These are phyloP conservation scores for Turritopsis dohrnii DNA, from an alignment of 30 jellyfish, hydroid and myxozoan species.

Conservation along the genomic window DNA sequence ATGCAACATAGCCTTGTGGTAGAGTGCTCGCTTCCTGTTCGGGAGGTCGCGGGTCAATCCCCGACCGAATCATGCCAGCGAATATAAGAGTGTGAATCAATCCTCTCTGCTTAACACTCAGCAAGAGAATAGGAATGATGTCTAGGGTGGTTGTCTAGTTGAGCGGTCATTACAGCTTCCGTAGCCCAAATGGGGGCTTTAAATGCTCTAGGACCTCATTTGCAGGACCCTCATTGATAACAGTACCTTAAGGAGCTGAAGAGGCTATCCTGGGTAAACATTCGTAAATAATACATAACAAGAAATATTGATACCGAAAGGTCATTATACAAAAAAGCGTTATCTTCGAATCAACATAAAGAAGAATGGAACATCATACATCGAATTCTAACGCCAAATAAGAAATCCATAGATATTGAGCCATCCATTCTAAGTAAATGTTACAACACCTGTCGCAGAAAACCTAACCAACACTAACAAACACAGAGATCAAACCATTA, in stretches of 20 bases:
- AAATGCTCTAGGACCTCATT: background rate
- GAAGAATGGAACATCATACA: too few relatives aligned
- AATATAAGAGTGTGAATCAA: constrained; percentile 5
- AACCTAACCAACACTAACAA: too few relatives aligned
- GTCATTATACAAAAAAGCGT: too few relatives aligned
- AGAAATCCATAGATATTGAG: too few relatives aligned
- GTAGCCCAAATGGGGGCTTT: constrained; percentile 19
- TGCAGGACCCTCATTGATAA: background rate
- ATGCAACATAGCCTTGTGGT: constrained; percentile 17
- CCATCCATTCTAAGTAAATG: too few relatives aligned
- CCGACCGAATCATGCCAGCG: constrained; percentile 15
- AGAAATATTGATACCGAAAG: too few relatives aligned
- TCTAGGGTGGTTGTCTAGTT: constrained; percentile 15
- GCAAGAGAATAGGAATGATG: background rate
- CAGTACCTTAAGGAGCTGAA: background rate
- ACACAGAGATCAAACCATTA: too few relatives aligned
- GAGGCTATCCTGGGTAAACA: constrained; percentile 12
- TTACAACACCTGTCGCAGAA: too few relatives aligned
- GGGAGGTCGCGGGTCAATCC: constrained; percentile 3
- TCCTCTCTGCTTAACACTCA: background rate
- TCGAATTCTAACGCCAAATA: too few relatives aligned
- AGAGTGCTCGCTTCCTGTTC: background rate
- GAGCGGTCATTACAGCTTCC: background rate
- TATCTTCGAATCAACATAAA: too few relatives aligned
- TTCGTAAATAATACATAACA: too few relatives aligned